Evolutionary conservation across 2,888 invertebrate species (phyloP).

Genomic region (Lepidonotus clava): DNA sequence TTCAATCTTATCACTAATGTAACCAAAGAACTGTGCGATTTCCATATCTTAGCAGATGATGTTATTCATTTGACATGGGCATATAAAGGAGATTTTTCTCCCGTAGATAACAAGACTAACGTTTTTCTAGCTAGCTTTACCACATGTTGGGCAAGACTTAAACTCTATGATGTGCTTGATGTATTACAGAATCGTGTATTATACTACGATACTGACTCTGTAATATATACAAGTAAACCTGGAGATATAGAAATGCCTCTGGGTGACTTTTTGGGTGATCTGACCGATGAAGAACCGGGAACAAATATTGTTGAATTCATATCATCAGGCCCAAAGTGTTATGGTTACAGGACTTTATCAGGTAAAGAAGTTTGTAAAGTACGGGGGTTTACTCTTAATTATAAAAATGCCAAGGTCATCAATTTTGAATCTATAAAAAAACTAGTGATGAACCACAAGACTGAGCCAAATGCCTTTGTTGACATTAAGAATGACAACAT

Average conservation of each 20-base stretch:
- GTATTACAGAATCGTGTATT: neutral
- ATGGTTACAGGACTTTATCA: constrained; percentile 69
- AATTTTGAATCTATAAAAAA: constrained; percentile 65
- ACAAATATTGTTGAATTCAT: constrained; percentile 68
- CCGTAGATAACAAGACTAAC: neutral
- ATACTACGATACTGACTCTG: constrained; percentile 22
- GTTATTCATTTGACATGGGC: neutral
- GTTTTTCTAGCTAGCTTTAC: constrained; percentile 11
- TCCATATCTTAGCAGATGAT: neutral
- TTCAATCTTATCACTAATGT: neutral
- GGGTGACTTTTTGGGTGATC: constrained; percentile 75
- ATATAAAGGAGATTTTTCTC: neutral
- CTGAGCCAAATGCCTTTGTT: neutral
- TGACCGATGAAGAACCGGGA: constrained; percentile 74
- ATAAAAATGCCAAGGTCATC: constrained; percentile 59
- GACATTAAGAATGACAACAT: constrained; percentile 63
- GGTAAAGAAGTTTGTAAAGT: constrained; percentile 66
- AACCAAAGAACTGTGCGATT: neutral
- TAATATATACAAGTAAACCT: neutral
- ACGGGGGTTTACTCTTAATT: constrained; percentile 67
- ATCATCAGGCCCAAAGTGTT: constrained; percentile 77
- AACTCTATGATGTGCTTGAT: neutral
- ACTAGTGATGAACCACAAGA: neutral
- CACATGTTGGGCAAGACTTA: constrained; percentile 28
- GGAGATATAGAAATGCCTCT: constrained; percentile 62